These are phyloP conservation scores for Callosobruchus maculatus DNA, from an alignment of 2,888 invertebrate species.

Conservation along the genomic window DNA sequence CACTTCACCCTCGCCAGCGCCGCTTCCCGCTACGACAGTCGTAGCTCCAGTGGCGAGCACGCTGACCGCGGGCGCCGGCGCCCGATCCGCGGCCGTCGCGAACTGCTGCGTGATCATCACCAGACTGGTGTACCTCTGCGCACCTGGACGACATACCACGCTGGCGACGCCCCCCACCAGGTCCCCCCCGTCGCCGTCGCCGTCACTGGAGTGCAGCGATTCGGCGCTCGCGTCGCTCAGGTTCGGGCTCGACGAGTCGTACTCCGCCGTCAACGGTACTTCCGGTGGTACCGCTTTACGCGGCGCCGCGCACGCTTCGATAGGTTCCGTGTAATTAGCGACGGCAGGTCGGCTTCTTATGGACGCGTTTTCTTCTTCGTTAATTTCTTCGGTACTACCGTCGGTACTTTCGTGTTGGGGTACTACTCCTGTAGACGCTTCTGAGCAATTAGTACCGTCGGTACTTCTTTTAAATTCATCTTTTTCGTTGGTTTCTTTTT, in stretches of 20 bases:
- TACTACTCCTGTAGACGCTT: too few relatives aligned
- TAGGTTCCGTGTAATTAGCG: neutral
- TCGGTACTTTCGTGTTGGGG: neutral
- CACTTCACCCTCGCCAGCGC: slow-evolving; percentile 28
- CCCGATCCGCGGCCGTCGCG: slow-evolving; percentile 48
- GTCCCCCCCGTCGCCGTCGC: slow-evolving; percentile 33
- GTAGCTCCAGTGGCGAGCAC: slow-evolving; percentile 75
- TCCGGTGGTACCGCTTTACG: neutral
- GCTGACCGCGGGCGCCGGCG: slow-evolving; percentile 60
- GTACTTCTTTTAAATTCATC: too few relatives aligned
- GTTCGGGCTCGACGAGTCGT: slow-evolving; percentile 39
- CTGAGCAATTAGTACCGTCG: neutral
- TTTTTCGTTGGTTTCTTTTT: too few relatives aligned
- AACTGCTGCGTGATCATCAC: slow-evolving; percentile 83
- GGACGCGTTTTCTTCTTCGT: neutral
- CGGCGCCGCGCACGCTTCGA: neutral
- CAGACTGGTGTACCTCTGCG: slow-evolving; percentile 79
- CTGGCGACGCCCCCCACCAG: neutral
- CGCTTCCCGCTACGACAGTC: slow-evolving; percentile 56
- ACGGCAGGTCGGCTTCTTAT: neutral
- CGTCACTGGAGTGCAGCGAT: slow-evolving; percentile 42
- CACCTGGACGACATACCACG: slow-evolving; percentile 23
- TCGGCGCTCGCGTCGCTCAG: slow-evolving; percentile 44
- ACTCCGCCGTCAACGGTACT: slow-evolving; percentile 13
- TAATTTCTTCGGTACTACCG: neutral